Base-by-base conservation (phyloP, 1,140 invertebrate genomes). In the Lutraria rhynchaena region DNA sequence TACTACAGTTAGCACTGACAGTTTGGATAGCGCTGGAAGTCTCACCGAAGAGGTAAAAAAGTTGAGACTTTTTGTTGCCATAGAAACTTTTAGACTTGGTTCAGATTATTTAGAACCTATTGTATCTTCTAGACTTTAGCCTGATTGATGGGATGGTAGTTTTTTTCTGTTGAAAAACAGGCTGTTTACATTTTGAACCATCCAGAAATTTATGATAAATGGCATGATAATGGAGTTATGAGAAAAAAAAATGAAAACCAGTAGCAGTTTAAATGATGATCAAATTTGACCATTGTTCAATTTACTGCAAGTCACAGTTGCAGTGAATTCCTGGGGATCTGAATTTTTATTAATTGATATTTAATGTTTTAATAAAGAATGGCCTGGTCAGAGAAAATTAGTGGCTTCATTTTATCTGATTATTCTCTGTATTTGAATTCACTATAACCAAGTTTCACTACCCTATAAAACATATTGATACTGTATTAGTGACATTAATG, bases 11-110 rank as follows among this genome's bases (percentile, higher is more conserved):
- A 71, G 69, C 35, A 71, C 49, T 15, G 33, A 46, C 2, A 71
- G 69, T 71, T 31, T 71, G 13, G 69, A 71, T 7, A 71, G 44
- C 5, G 37, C 13, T 24, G 44, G 37, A 17, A 71, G 69, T 55
- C 69, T 71, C 7, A 71, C 49, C 57, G 69, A 71, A 22, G 69
- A 71, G 33, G 69, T 71, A 55, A 31, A 46, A 3, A 17, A 3
- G 11, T n/a, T 31, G 31, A 60, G 22, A 13, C 9, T 46, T 11
- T 11, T 53, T 5, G 15, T 53, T n/a, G 7, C 19, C 15, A 17
- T 53, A 4, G 5, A 9, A 5, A 53, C 15, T 53, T 53, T 53
- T n/a, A 9, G 17, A 24, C 17, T 11, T 19, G 5, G 22, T 11
- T 53, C 7, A 53, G 51, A n/a, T 5, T 5, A 53, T n/a, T 5